Conservation (phyloP, 2,888 invertebrate species). For the Lasioglossum villosulum region DNA sequence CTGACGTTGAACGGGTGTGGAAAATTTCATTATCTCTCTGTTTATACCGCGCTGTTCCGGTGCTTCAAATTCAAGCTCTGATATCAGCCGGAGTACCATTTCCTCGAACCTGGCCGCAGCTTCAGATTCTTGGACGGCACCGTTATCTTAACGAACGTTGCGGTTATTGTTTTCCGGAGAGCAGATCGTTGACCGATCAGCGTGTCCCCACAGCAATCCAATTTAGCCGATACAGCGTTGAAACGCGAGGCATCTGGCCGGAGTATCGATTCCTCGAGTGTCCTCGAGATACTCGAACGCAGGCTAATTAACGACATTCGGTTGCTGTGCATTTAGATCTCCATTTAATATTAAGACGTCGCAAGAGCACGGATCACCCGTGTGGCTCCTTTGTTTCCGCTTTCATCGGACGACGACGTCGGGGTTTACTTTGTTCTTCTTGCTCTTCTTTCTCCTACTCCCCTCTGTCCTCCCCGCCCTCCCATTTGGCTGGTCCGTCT, state of each 20-base stretch:
- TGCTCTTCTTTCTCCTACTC: neutral
- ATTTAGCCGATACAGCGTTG: constrained; percentile 57
- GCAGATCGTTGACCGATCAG: constrained; percentile 26
- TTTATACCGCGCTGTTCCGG: neutral
- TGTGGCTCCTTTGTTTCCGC: constrained; percentile 37
- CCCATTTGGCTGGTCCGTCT: constrained; percentile 5
- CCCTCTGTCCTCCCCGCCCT: neutral
- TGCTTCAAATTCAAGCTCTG: neutral
- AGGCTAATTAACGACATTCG: constrained; percentile 63
- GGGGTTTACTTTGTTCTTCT: constrained; percentile 19
- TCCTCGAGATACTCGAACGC: constrained; percentile 44
- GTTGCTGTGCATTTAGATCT: constrained; percentile 41
- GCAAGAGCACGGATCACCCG: neutral
- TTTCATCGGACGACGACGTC: constrained; percentile 7
- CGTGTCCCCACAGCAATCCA: constrained; percentile 57
- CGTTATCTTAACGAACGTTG: constrained; percentile 28
- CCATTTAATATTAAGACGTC: constrained; percentile 39
- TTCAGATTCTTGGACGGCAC: constrained; percentile 7
- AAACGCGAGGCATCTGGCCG: constrained; percentile 39
- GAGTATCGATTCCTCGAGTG: constrained; percentile 61
- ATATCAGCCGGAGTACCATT: neutral
- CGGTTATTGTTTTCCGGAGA: constrained; percentile 57
- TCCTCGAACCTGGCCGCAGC: neutral
- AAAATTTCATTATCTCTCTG: neutral
- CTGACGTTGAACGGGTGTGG: neutral